These are phyloP conservation scores for Catocala fraxini DNA, from an alignment of 2,888 invertebrate species.

Conservation along the genomic window DNA sequence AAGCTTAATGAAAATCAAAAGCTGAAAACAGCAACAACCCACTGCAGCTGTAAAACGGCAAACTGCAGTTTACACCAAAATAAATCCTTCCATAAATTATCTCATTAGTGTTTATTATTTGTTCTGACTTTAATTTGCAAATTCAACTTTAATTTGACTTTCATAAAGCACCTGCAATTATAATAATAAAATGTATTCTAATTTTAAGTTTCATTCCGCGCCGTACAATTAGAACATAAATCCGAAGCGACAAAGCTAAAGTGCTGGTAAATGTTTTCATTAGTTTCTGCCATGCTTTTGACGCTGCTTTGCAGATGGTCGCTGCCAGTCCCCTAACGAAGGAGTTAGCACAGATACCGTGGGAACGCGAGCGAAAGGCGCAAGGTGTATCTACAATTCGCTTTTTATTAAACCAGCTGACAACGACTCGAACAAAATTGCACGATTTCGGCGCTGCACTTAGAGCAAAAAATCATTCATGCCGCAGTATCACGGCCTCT, in stretches of 20 bases:
- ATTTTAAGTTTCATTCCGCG: slow-evolving; percentile 41
- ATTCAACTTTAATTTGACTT: slow-evolving; percentile 22
- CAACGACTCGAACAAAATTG: slow-evolving; percentile 41
- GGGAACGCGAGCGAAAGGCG: slow-evolving; percentile 62
- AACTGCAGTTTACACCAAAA: slow-evolving; percentile 6
- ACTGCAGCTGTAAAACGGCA: background rate
- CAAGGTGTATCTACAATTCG: slow-evolving; percentile 74
- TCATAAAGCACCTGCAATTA: slow-evolving; percentile 47
- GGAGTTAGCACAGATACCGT: slow-evolving; percentile 56
- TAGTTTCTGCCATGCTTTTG: slow-evolving; percentile 53
- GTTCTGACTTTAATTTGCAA: slow-evolving; percentile 14
- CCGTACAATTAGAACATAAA: slow-evolving; percentile 47
- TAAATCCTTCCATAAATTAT: slow-evolving; percentile 8
- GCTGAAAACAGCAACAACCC: background rate
- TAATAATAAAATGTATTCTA: slow-evolving; percentile 31
- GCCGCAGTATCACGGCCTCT: slow-evolving; percentile 33
- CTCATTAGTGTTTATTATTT: slow-evolving; percentile 13
- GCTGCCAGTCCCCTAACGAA: slow-evolving; percentile 40
- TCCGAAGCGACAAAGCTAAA: slow-evolving; percentile 52
- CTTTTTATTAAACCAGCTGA: slow-evolving; percentile 59
- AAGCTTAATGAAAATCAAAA: background rate
- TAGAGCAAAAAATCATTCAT: slow-evolving; percentile 59
- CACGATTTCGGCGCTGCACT: slow-evolving; percentile 62
- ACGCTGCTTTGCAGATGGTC: slow-evolving; percentile 43
- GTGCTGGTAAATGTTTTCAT: slow-evolving; percentile 58